Evolutionary conservation across 2,888 invertebrate species (phyloP), one percentile per base, ranked within the genome.

Genomic region (Luperina nickerlii): DNA sequence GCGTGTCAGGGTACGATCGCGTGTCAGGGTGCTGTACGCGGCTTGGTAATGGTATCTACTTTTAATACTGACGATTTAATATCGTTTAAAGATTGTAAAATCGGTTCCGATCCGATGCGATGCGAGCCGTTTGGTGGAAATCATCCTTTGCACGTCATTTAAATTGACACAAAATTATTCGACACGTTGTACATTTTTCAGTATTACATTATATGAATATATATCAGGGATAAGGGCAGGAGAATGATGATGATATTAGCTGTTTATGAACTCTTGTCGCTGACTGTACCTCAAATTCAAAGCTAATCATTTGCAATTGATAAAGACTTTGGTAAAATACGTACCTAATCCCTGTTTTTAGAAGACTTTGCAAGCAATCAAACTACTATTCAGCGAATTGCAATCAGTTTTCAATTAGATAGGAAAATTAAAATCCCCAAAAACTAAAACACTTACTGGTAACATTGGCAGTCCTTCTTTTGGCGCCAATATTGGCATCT

Each of bases 381-480:
- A 27, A 68, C n/a, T 42, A 20, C 42, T 48, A 32, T n/a, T n/a
- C 9, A n/a, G 32, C 38, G 7, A 62, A 20, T n/a, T 62, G 7
- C n/a, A 38, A n/a, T 62, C 7, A 27, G 20, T 45, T 60, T 9
- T n/a, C 4, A 76, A 65, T 48, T 38, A 42, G 45, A 72, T 38
- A 48, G 8, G 1, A 38, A 20, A 62, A 51, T 42, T 15, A 13
- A 18, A 54, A 54, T 32, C 1, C 15, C 9, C 3, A 48, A 48
- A 65, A 4, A 66, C 18, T 65, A 6, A 42, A 42, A 9, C 18
- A 77, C 83, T 85, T 73, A 83, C 83, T 69, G 18, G 48, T 57
- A 15, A 32, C 48, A 38, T 73, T 66, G 9, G 13, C 18, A 42
- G 57, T 66, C 15, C 27, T 81, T 45, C 1, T 13, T 57, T 69